A percentile compares a stretch with the other conserved stretches of the same genome.
phyloP scores from a whole-genome alignment of 2,888 invertebrate genomes.

The Noctua janthina region DNA sequence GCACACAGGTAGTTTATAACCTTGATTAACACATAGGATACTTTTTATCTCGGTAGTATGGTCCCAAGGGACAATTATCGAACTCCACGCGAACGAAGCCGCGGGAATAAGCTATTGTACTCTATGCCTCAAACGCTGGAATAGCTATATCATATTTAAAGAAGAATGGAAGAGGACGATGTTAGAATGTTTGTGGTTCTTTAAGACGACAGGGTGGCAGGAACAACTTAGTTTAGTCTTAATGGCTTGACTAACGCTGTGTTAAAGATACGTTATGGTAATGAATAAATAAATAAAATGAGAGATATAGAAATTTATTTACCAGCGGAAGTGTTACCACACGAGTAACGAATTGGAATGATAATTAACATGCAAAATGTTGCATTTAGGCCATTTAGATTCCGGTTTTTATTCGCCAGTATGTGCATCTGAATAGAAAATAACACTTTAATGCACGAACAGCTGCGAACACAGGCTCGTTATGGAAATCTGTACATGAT shows the following conservation, averaged over 20 bases:
- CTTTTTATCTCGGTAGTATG: too few species aligned
- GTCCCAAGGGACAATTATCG: too few species aligned
- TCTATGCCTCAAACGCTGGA: too few species aligned
- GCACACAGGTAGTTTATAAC: too few species aligned
- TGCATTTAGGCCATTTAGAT: constrained; percentile 28
- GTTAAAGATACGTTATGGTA: not conserved
- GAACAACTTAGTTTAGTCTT: not conserved
- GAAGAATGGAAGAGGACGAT: not conserved
- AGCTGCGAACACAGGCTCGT: constrained; percentile 32
- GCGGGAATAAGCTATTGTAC: too few species aligned
- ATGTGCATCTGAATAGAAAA: constrained; percentile 42
- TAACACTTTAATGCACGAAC: constrained; percentile 48
- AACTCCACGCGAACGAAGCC: too few species aligned
- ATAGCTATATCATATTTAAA: not conserved
- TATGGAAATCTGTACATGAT: constrained; percentile 50
- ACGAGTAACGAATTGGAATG: constrained; percentile 26
- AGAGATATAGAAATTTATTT: constrained; percentile 12
- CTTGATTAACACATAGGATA: too few species aligned
- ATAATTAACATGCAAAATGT: constrained; percentile 36
- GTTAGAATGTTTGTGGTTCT: not conserved
- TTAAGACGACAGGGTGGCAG: not conserved
- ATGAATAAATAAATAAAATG: not conserved
- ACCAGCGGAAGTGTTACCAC: constrained; percentile 22
- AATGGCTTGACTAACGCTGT: not conserved
- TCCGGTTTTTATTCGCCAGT: constrained; percentile 34